Evolutionary conservation across 2,797 vertebrate species (phyloP).

Genomic region (Leuciscus waleckii): DNA sequence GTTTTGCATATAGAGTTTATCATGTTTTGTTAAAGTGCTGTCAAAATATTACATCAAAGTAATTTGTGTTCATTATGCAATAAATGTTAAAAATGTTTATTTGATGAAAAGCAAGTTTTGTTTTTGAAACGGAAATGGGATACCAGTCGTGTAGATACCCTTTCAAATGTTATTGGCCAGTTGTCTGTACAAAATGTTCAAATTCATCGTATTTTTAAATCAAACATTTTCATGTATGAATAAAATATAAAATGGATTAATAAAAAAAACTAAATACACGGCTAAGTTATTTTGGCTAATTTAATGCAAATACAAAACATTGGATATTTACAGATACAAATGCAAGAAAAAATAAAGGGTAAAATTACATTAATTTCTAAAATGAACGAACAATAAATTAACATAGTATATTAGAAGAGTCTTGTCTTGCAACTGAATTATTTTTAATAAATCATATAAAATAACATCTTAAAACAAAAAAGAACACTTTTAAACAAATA

Average conservation of each 20-base stretch:
- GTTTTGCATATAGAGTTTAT: constrained; percentile 26
- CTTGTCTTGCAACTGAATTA: too few relatives aligned
- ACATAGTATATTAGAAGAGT: background rate
- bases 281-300: too few relatives aligned
- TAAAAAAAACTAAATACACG: background rate
- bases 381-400: background rate
- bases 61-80: constrained; percentile 32
- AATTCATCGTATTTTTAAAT: background rate
- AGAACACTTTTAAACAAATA: too few relatives aligned
- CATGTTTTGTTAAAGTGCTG: constrained; percentile 30
- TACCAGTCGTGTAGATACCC: too few relatives aligned
- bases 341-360: too few relatives aligned
- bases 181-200: background rate
- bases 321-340: background rate
- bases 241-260: background rate
- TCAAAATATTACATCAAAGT: background rate
- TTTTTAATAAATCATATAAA: too few relatives aligned
- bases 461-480: too few relatives aligned
- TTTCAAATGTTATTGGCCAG: too few relatives aligned
- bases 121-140: too few relatives aligned
- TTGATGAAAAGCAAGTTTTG: background rate
- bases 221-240: background rate
- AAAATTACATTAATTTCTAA: too few relatives aligned
- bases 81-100: background rate
- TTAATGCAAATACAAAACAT: too few relatives aligned